phyloP scores from a whole-genome alignment of 1,140 invertebrate species.

The Drosophila neocordata region DNA sequence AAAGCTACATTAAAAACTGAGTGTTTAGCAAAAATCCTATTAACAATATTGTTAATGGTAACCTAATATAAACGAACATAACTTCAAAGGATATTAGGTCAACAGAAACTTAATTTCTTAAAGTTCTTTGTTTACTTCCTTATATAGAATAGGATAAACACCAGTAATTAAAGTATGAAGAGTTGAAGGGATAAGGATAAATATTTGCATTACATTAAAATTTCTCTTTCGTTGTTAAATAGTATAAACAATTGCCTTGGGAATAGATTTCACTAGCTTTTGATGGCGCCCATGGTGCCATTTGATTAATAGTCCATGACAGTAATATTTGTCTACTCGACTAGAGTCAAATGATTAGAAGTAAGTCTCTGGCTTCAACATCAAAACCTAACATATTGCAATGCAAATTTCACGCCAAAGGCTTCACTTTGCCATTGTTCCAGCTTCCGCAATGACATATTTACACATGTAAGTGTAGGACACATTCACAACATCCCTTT shows the following conservation, averaged over 20 bases:
- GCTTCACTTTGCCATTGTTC: slow-evolving; percentile 7
- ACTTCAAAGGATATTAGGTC: slow-evolving; percentile 1
- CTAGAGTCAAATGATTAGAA: slow-evolving; percentile 43
- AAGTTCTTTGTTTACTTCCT: too few relatives aligned
- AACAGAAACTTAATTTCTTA: too few relatives aligned
- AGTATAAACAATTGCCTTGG: too few relatives aligned
- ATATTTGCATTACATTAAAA: too few relatives aligned
- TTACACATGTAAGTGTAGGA: slow-evolving; percentile 2
- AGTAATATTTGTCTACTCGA: slow-evolving; percentile 47
- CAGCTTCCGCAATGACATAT: slow-evolving; percentile 15
- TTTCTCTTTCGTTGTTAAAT: too few relatives aligned
- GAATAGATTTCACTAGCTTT: too few relatives aligned
- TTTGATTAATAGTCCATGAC: slow-evolving; percentile 50
- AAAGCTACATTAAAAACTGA: slow-evolving; percentile 22
- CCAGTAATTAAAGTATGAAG: too few relatives aligned
- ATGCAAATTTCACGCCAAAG: slow-evolving; percentile 11
- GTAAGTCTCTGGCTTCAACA: background rate
- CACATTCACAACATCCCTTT: background rate
- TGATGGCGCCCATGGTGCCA: slow-evolving; percentile 15
- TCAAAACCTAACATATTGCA: slow-evolving; percentile 7
- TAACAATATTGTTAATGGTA: slow-evolving; percentile 1
- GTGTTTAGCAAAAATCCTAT: background rate
- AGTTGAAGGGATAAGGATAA: too few relatives aligned
- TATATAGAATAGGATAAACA: too few relatives aligned
- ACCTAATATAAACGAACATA: background rate